These are phyloP conservation scores for Melanerpes formicivorus DNA, from an alignment of 2,113 vertebrate species.

Conservation along the genomic window DNA sequence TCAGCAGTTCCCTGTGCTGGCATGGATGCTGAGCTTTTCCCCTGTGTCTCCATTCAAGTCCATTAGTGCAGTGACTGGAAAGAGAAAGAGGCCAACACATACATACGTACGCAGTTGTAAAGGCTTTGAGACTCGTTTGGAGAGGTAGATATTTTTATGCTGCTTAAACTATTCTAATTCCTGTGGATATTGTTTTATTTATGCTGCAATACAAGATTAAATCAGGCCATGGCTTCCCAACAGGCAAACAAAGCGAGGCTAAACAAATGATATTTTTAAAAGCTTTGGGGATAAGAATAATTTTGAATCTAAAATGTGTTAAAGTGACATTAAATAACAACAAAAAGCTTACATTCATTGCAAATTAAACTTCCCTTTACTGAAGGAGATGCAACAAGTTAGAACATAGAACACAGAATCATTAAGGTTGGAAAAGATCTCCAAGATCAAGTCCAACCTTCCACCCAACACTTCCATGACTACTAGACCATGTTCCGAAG, in stretches of 20 bases:
- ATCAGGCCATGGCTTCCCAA: constrained; percentile 50
- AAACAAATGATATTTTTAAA: constrained; percentile 52
- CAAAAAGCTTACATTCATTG: neutral
- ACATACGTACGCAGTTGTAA: neutral
- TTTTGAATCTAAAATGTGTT: constrained; percentile 42
- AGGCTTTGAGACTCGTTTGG: neutral
- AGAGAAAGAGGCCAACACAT: neutral
- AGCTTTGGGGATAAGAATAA: constrained; percentile 47
- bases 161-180: constrained; percentile 44
- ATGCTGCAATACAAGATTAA: constrained; percentile 24
- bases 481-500: no score
- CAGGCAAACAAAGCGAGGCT: neutral
- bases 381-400: neutral
- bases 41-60: neutral
- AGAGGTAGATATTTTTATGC: constrained; percentile 42
- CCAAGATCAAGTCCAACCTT: no score
- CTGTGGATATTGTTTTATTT: constrained; percentile 61
- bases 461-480: no score
- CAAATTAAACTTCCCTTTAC: constrained; percentile 5
- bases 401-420: no score
- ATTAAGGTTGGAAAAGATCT: no score
- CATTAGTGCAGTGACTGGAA: constrained; percentile 26
- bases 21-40: neutral
- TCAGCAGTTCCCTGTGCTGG: neutral
- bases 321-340: constrained; percentile 25